These are phyloP conservation scores for Neelides folsomi DNA, from an alignment of 2,888 invertebrate genomes.

Conservation along the genomic window DNA sequence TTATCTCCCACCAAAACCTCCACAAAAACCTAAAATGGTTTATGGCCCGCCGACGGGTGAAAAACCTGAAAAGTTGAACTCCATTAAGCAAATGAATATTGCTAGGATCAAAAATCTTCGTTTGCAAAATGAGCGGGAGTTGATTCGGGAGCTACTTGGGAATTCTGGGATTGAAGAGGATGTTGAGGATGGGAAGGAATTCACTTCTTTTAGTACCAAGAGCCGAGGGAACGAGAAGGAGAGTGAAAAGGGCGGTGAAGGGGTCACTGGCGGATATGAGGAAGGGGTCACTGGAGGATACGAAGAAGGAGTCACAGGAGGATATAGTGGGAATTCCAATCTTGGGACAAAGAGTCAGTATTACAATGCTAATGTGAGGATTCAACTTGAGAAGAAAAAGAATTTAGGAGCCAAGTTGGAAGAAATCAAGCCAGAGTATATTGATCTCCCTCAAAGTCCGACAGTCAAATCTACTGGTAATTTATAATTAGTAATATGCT, in stretches of 20 bases:
- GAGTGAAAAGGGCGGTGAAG: slow-evolving; percentile 8
- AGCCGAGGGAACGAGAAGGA: slow-evolving; percentile 9
- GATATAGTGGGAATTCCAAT: too few species aligned
- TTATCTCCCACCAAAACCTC: not conserved
- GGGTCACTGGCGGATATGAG: slow-evolving; percentile 2
- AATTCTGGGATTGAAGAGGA: slow-evolving; percentile 6
- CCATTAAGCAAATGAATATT: too few species aligned
- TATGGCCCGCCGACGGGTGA: not conserved
- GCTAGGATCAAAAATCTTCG: too few species aligned
- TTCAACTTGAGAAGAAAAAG: slow-evolving; percentile 11
- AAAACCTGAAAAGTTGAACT: not conserved
- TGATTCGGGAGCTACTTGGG: slow-evolving; percentile 8
- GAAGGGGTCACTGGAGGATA: too few species aligned
- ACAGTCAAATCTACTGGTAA: not conserved
- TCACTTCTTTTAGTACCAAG: slow-evolving; percentile 1
- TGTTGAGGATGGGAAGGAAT: slow-evolving; percentile 8
- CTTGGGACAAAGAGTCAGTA: slow-evolving; percentile 16
- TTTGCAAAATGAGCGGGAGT: not conserved
- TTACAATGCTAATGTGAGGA: slow-evolving; percentile 20
- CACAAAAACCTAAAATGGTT: not conserved
- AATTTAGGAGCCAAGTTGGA: slow-evolving; percentile 7
- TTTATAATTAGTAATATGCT: slow-evolving; percentile 4
- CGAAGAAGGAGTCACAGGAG: too few species aligned
- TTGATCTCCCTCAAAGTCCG: slow-evolving; percentile 4
- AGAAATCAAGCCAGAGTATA: slow-evolving; percentile 10